These are phyloP conservation scores for Lethocerus indicus DNA, from an alignment of 1,140 invertebrate genomes.

Conservation along the genomic window DNA sequence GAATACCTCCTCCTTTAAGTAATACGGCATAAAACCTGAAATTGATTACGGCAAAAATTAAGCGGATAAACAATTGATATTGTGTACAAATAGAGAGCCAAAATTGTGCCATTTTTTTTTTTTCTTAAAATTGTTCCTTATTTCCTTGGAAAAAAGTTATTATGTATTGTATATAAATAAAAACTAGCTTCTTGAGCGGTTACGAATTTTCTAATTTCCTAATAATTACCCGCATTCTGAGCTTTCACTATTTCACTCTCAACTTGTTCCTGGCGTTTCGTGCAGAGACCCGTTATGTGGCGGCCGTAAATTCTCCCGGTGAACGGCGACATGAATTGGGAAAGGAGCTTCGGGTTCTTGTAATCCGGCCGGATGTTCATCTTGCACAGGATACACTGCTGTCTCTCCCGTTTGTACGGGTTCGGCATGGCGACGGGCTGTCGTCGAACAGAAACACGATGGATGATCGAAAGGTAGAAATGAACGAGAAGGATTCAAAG, in stretches of 20 bases:
- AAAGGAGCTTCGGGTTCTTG: constrained; percentile 80
- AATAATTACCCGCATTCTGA: constrained; percentile 35
- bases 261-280: constrained; percentile 48
- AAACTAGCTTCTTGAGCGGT: not conserved
- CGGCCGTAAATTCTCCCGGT: constrained; percentile 80
- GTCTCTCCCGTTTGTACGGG: constrained; percentile 59
- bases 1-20: constrained; percentile 57
- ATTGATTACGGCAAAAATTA: constrained; percentile 6
- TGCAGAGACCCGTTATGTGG: constrained; percentile 81
- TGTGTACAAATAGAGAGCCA: not conserved
- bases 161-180: not conserved
- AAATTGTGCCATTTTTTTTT: not conserved
- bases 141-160: not conserved
- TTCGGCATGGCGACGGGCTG: constrained; percentile 45
- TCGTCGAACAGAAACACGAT: too few species aligned
- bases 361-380: constrained; percentile 70
- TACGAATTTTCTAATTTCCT: not conserved
- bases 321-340: constrained; percentile 88
- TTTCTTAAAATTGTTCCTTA: not conserved
- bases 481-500: too few species aligned
- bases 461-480: too few species aligned
- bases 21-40: constrained; percentile 52
- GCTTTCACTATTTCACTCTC: constrained; percentile 54
- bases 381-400: constrained; percentile 74
- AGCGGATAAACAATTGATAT: not conserved